These are phyloP conservation scores for Peromyscus aztecus DNA, from an alignment of 2,797 vertebrate species.

Conservation along the genomic window DNA sequence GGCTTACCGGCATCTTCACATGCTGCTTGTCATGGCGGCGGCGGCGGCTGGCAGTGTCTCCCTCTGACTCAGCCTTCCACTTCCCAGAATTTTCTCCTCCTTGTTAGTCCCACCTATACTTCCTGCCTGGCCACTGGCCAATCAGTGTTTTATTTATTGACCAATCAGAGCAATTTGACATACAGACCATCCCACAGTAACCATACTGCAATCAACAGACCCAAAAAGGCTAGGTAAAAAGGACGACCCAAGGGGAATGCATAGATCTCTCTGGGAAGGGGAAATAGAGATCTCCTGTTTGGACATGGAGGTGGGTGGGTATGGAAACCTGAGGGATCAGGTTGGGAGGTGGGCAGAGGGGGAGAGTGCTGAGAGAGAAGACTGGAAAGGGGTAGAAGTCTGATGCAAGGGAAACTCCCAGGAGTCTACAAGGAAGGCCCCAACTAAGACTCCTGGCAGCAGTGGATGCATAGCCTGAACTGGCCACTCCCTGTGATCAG, in stretches of 20 bases:
- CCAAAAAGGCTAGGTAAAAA: not conserved
- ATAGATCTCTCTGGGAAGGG: not conserved
- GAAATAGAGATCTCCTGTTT: not conserved
- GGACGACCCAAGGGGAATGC: no score
- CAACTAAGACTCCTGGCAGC: not conserved
- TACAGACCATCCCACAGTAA: no score
- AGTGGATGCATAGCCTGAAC: not conserved
- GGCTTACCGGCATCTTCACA: no score
- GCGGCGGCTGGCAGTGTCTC: no score
- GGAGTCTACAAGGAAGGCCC: not conserved
- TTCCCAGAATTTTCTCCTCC: no score
- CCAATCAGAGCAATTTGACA: no score
- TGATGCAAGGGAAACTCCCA: not conserved
- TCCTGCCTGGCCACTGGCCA: no score
- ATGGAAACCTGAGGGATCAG: not conserved
- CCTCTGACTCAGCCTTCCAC: no score
- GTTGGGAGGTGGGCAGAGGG: not conserved
- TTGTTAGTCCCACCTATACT: no score
- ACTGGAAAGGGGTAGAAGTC: not conserved
- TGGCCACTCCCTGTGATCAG: not conserved
- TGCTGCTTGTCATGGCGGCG: no score
- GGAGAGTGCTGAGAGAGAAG: not conserved
- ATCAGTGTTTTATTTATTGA: no score
- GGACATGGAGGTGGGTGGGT: not conserved
- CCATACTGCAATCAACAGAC: not conserved